Base-by-base conservation (phyloP, 2,888 invertebrate genomes). In the Pterostichus madidus region DNA sequence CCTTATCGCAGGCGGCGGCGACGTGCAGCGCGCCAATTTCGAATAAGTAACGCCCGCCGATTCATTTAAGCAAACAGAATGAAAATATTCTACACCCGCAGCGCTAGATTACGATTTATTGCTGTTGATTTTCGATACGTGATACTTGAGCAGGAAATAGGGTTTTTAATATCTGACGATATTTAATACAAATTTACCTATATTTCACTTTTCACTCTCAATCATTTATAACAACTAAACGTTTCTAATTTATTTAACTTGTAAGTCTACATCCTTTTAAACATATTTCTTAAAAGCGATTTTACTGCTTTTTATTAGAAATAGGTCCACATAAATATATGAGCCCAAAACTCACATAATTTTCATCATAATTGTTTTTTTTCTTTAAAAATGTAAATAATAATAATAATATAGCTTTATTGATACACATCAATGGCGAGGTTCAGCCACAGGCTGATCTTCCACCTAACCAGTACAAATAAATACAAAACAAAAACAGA, bases 21-120 rank as follows among this genome's bases (percentile, higher is more conserved):
- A 53, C 61, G 44, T 44, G 71, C 68, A 46, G 24, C 71, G 64
- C 39, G 68, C 64, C 68, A 80, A 80, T 80, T 71, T 80, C 71
- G 35, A 71, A 80, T 73, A 80, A 56, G 71, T 80, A 73, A 73
- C 80, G 64, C 31, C 39, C 53, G 17, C 17, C 39, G 44, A 71
- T 68, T 68, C 71, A 80, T 80, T 80, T 73, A 15, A 35, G 80
- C 71, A 80, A 71, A 80, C 80, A 80, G 56, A 80, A 56, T 52
- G 75, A 52, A 52, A 73, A 73, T 73, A 73, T 49, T 76, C 52
- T 24, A 1, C 76, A 24, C 39, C 76, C 17, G 15, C 64, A 13
- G 24, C 15, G 52, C 76, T 8, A 64, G 39, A 64, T 64, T 64
- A 11, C 68, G 11, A 71, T 39, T 71, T 71, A 71, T 71, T 71